Conservation (phyloP, 2,113 vertebrate genomes). For the Phaethon lepturus region DNA sequence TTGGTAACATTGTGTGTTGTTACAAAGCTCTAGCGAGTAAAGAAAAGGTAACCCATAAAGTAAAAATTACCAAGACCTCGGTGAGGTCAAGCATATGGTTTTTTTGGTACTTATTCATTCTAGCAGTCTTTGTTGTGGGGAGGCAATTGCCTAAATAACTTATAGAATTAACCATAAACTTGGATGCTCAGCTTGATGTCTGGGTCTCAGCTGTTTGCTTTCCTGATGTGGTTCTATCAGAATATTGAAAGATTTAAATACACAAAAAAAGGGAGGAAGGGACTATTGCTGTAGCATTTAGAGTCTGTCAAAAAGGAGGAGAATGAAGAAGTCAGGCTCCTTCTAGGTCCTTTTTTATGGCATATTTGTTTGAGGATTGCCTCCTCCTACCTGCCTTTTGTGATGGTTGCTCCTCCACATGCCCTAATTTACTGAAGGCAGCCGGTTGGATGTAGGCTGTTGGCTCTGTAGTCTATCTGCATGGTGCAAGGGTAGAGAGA, state of each 20-base stretch:
- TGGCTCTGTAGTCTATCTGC: neutral
- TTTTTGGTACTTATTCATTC: neutral
- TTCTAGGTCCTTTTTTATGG: neutral
- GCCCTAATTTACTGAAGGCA: neutral
- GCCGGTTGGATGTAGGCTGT: fast-evolving
- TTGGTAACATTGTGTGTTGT: neutral
- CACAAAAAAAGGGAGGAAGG: neutral
- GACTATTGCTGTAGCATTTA: neutral
- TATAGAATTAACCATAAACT: neutral
- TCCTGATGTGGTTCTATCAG: neutral
- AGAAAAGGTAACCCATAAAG: neutral
- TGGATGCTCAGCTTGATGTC: neutral
- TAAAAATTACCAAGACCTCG: neutral
- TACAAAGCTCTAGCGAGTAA: neutral
- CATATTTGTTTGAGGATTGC: neutral
- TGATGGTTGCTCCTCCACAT: neutral
- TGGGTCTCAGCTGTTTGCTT: neutral
- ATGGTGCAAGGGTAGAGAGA: neutral
- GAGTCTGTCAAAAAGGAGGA: neutral
- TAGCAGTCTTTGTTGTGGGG: neutral
- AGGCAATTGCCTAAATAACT: neutral
- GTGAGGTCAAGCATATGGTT: neutral
- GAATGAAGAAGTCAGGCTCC: neutral
- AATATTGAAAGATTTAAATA: neutral
- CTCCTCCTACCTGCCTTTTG: neutral